phyloP scores from a whole-genome alignment of 35 echinoderm and acorn worm species.

The Hemicentrotus pulcherrimus region DNA sequence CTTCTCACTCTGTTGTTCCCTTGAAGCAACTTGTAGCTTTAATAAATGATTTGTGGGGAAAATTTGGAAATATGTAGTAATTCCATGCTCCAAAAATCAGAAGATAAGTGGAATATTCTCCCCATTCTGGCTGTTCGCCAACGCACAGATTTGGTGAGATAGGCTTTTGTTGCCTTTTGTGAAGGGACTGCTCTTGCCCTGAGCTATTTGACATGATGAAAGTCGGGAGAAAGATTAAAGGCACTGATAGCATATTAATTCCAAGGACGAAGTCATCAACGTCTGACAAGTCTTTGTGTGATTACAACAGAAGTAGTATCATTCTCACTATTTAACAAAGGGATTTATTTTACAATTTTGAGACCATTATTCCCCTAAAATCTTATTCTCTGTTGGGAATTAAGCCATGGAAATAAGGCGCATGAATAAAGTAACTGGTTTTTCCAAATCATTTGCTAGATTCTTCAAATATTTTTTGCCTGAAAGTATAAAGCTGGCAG shows the following conservation, averaged over 20 bases:
- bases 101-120: background rate
- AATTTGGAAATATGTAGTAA: constrained; percentile 34
- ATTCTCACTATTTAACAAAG: background rate
- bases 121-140: background rate
- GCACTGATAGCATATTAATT: background rate
- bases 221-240: background rate
- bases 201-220: background rate
- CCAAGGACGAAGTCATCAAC: background rate
- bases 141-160: background rate
- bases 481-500: background rate
- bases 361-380: background rate
- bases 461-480: background rate
- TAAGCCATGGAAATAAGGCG: background rate
- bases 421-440: background rate
- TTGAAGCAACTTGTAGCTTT: background rate
- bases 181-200: background rate
- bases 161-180: background rate
- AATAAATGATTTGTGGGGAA: background rate
- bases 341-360: background rate
- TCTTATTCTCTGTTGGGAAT: background rate
- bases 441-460: no score
- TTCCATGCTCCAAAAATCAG: constrained; percentile 22
- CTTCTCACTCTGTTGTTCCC: background rate
- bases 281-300: background rate
- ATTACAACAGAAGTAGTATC: background rate